phyloP scores from a whole-genome alignment of 2,888 invertebrate species.

The Escarpia spicata region DNA sequence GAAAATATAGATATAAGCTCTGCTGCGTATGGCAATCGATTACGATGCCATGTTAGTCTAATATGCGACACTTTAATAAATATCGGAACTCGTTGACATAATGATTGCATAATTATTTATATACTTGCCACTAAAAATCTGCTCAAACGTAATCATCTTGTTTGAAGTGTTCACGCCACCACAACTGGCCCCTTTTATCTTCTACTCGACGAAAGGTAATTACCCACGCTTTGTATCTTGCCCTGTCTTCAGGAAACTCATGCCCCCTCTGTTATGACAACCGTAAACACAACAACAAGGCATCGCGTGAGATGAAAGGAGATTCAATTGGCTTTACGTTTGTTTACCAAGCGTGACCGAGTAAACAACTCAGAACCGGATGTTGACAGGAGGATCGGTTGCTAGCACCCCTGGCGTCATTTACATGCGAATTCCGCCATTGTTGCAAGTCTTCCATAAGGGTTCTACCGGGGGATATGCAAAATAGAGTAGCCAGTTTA shows the following conservation, averaged over 20 bases:
- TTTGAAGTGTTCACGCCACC: neutral
- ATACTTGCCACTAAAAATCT: neutral
- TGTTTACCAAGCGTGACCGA: neutral
- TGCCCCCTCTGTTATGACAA: slow-evolving; percentile 13
- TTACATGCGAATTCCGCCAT: neutral
- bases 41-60: no score
- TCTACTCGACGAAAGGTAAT: neutral
- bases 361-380: neutral
- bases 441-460: neutral
- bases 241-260: slow-evolving; percentile 6
- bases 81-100: no score
- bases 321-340: neutral
- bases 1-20: no score
- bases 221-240: neutral
- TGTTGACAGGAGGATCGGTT: neutral
- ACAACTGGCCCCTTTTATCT: neutral
- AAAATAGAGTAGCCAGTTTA: no score
- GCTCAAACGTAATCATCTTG: no score
- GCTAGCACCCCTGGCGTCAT: neutral
- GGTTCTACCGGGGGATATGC: no score
- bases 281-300: no score
- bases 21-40: no score
- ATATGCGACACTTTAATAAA: no score
- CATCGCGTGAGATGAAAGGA: no score
- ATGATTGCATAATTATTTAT: neutral